These are phyloP conservation scores for Callithrix jacchus DNA, from an alignment of 2,113 vertebrate species.

Conservation along the genomic window DNA sequence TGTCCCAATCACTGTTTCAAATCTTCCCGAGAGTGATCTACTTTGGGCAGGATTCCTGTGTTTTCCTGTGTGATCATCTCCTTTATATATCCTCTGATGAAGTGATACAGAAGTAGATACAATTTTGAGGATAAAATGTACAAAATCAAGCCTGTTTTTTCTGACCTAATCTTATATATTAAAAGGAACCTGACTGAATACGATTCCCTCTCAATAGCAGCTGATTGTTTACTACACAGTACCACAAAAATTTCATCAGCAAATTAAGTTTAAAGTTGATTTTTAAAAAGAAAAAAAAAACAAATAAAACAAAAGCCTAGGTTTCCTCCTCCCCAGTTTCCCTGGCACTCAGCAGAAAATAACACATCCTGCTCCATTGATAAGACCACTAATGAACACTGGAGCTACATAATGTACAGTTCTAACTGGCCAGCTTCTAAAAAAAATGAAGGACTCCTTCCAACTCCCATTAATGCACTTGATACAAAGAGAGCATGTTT, in stretches of 20 bases:
- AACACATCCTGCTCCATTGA: constrained; percentile 23
- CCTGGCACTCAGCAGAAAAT: constrained; percentile 42
- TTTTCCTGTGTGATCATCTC: not conserved
- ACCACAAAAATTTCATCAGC: constrained; percentile 8
- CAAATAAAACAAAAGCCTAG: constrained; percentile 26
- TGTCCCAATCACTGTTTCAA: not conserved
- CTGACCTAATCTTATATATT: not conserved
- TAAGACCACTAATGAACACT: constrained; percentile 35
- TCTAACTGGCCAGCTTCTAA: constrained; percentile 42
- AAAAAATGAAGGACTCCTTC: constrained; percentile 45
- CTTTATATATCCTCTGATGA: not conserved
- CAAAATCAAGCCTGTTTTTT: constrained; percentile 19
- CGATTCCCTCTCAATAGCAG: not conserved
- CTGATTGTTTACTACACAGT: not conserved
- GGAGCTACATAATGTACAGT: constrained; percentile 39
- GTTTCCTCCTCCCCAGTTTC: not conserved
- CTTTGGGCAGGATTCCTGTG: not conserved
- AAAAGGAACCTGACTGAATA: not conserved
- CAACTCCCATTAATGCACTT: constrained; percentile 35
- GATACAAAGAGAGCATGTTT: constrained; percentile 56
- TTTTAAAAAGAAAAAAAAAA: not conserved
- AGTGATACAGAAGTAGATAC: not conserved
- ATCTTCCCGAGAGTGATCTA: not conserved
- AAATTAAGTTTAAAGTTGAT: constrained; percentile 29
- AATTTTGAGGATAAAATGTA: not conserved